Conservation (phyloP, 2,797 vertebrate genomes). For the Gouania willdenowi region DNA sequence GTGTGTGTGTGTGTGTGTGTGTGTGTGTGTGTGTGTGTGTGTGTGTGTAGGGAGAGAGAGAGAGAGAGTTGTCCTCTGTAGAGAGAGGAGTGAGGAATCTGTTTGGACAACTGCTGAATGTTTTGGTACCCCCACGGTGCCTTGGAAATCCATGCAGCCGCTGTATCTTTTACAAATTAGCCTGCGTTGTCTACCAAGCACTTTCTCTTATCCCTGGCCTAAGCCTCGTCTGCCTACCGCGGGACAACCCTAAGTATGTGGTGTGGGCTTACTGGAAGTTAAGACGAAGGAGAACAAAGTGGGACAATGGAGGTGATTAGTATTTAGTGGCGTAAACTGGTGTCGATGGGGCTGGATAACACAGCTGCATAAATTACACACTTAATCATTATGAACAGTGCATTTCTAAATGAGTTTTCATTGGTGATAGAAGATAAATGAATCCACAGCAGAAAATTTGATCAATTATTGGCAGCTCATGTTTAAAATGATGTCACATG, state of each 20-base stretch:
- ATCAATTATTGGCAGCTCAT: no score
- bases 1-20: constrained; percentile 12
- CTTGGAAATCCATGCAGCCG: constrained; percentile 67
- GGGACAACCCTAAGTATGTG: constrained; percentile 25
- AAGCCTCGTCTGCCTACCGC: constrained; percentile 49
- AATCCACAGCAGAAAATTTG: no score
- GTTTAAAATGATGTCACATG: no score
- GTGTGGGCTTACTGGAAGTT: constrained; percentile 2
- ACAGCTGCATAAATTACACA: no score
- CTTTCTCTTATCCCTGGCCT: constrained; percentile 57
- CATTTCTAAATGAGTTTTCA: no score
- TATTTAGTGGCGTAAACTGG: no score
- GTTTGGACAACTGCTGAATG: constrained; percentile 81
- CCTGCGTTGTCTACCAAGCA: constrained; percentile 63
- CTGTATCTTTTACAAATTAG: constrained; percentile 81
- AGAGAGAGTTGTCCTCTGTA: constrained; percentile 40
- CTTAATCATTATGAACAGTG: no score
- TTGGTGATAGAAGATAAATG: no score
- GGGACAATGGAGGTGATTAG: neutral
- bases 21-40: neutral
- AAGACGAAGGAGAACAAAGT: neutral
- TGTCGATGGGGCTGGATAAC: no score
- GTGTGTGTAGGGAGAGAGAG: no score
- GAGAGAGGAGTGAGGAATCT: constrained; percentile 66
- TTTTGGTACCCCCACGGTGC: constrained; percentile 75